These are phyloP conservation scores for Porites divaricata DNA, from an alignment of 92 coral and sea anemone genomes.

Conservation along the genomic window DNA sequence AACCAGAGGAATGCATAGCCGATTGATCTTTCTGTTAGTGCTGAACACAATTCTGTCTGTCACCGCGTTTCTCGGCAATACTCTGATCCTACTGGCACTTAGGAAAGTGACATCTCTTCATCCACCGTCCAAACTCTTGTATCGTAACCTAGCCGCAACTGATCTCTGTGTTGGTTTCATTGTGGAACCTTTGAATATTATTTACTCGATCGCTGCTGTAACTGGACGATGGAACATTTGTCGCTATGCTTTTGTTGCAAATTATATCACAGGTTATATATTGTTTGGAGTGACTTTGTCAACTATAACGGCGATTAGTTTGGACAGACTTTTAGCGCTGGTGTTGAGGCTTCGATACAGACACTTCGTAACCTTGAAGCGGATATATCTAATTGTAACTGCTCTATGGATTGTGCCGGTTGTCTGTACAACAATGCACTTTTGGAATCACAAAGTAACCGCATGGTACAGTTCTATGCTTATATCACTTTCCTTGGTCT, in stretches of 20 bases:
- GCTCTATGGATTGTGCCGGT: not conserved
- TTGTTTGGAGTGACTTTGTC: not conserved
- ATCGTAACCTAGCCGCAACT: conserved; percentile 1
- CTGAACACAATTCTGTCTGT: not conserved
- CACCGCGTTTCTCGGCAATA: not conserved
- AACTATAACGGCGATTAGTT: not conserved
- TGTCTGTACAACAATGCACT: not conserved
- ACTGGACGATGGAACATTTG: not conserved
- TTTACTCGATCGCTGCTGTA: not conserved
- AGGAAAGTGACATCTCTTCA: conserved; percentile 1
- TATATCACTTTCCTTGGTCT: not conserved
- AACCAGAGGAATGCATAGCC: not conserved
- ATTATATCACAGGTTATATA: not conserved
- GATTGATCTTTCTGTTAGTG: not conserved
- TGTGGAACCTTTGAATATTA: not conserved
- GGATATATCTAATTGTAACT: not conserved
- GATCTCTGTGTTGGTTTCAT: conserved; percentile 3
- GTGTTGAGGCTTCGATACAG: not conserved
- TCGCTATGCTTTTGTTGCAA: not conserved
- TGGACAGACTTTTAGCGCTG: not conserved
- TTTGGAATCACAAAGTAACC: not conserved
- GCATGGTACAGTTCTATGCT: not conserved
- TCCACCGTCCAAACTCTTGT: conserved; percentile 15
- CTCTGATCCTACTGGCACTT: not conserved
- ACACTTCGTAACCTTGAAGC: not conserved